Evolutionary conservation across 2,113 vertebrate genomes (phyloP).

Genomic region (Cynoglossus semilaevis): DNA sequence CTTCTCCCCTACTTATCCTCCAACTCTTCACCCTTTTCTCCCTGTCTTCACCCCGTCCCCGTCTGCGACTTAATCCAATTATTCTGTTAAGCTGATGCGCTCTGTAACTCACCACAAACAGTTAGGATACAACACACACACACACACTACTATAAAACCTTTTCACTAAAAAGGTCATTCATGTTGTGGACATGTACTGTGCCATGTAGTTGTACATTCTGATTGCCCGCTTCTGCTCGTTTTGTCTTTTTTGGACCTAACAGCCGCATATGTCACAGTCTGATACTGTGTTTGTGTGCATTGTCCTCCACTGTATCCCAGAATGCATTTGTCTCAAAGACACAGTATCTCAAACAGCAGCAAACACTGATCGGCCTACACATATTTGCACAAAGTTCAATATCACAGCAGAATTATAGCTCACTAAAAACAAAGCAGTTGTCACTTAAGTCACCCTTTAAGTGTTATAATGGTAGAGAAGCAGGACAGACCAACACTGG

Average conservation of each 20-base stretch:
- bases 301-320: constrained; percentile 22
- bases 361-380: background rate
- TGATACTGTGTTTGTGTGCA: constrained; percentile 54
- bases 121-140: constrained; percentile 14
- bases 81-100: constrained; percentile 75
- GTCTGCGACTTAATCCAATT: constrained; percentile 77
- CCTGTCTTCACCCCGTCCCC: constrained; percentile 64
- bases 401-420: no score
- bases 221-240: constrained; percentile 1
- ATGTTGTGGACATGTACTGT: constrained; percentile 16
- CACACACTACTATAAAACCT: constrained; percentile 5
- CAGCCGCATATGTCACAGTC: constrained; percentile 51
- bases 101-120: constrained; percentile 62
- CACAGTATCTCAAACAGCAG: constrained; percentile 30
- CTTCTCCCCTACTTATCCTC: constrained; percentile 15
- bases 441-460: no score
- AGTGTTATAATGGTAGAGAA: no score
- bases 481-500: no score
- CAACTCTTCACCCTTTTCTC: constrained; percentile 30
- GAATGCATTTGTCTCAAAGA: constrained; percentile 32
- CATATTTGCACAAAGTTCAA: no score
- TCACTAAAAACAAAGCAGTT: no score
- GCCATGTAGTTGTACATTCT: constrained; percentile 5
- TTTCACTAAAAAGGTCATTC: constrained; percentile 12
- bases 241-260: constrained; percentile 50